Percentiles rank a stretch among this genome's conserved stretches.
phyloP scores from a whole-genome alignment of 92 coral and sea anemone species.

The Parazoanthus darwini region DNA sequence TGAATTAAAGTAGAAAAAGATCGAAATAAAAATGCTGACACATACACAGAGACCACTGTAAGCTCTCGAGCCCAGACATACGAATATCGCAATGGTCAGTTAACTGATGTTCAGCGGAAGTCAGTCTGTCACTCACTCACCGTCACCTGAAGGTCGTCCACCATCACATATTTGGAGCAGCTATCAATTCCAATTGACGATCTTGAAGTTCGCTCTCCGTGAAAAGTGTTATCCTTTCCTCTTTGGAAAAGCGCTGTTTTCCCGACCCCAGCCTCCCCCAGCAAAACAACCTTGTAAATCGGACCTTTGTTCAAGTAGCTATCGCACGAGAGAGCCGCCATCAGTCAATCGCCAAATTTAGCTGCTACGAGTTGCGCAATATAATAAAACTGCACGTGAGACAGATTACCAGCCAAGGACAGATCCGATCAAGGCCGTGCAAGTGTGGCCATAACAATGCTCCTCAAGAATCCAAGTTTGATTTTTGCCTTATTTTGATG shows the following conservation, averaged over 20 bases:
- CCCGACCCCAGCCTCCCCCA: constrained; percentile 95
- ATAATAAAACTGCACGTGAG: background rate
- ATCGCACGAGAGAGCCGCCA: constrained; percentile 74
- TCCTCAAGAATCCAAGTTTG: background rate
- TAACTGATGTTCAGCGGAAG: no score
- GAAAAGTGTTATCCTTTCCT: constrained; percentile 76
- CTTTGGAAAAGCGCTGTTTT: constrained; percentile 88
- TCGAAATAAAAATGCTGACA: no score
- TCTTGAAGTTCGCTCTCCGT: constrained; percentile 49
- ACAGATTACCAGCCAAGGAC: background rate
- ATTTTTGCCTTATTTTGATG: no score
- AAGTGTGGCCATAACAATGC: no score
- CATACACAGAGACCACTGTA: no score
- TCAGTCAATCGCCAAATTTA: background rate
- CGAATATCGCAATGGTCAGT: background rate
- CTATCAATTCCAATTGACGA: constrained; percentile 87
- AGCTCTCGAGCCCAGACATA: background rate
- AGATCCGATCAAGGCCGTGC: background rate
- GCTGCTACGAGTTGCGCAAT: background rate
- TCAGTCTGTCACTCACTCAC: constrained; percentile 46
- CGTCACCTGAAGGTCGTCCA: constrained; percentile 79
- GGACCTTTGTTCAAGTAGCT: constrained; percentile 63
- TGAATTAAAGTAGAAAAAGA: no score
- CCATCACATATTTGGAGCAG: constrained; percentile 76
- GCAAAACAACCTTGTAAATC: constrained; percentile 83